These are phyloP conservation scores for Solea senegalensis DNA, from an alignment of 2,113 vertebrate genomes.

Conservation along the genomic window DNA sequence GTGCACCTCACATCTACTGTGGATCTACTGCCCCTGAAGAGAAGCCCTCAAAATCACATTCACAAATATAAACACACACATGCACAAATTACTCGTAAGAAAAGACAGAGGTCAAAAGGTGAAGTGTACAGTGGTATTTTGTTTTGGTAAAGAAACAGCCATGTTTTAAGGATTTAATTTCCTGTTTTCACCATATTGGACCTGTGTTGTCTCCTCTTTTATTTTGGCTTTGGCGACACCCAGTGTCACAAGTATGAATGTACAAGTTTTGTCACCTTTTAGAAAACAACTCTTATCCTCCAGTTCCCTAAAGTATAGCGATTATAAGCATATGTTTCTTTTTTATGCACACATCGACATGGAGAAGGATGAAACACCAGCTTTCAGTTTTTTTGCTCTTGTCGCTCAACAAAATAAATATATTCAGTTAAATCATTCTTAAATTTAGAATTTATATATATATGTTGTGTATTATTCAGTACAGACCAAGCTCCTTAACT, in stretches of 20 bases:
- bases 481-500: no score
- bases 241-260: not conserved
- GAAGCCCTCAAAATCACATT: conserved; percentile 8
- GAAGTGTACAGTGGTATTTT: not conserved
- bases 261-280: not conserved
- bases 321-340: no score
- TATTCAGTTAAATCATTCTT: no score
- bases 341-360: no score
- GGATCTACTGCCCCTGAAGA: conserved; percentile 26
- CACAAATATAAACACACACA: not conserved
- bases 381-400: no score
- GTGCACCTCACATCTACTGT: conserved; percentile 1
- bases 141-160: not conserved
- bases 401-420: no score
- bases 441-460: no score
- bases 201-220: not conserved
- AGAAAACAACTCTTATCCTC: no score
- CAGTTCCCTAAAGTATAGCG: no score
- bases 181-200: not conserved
- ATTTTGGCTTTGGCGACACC: conserved; percentile 30
- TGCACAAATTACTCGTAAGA: not conserved
- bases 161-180: not conserved
- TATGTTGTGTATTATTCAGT: no score
- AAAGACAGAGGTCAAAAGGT: not conserved
- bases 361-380: no score